Evolutionary conservation across 2,113 vertebrate species (phyloP).

Genomic region (Platysteira castanea): DNA sequence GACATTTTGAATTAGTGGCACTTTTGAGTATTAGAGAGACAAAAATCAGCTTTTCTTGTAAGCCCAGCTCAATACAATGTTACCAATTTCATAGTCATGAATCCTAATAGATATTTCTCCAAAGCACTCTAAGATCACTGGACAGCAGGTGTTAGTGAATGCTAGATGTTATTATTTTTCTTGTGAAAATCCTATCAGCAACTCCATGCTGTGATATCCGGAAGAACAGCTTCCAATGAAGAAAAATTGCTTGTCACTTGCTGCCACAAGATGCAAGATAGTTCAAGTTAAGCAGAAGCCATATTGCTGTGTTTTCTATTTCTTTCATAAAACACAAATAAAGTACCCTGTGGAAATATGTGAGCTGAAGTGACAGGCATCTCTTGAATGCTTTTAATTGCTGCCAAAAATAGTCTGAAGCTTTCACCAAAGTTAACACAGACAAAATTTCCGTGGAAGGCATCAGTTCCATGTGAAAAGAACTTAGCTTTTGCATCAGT

Average conservation of each 20-base stretch:
- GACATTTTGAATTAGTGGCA: not conserved
- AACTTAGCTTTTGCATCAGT: not conserved
- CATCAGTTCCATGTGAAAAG: not conserved
- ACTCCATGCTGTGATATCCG: not conserved
- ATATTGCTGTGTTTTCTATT: conserved; percentile 31
- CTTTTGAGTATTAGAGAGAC: not conserved
- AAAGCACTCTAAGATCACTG: not conserved
- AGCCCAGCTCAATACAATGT: not conserved
- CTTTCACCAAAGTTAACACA: conserved; percentile 28
- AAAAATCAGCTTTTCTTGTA: not conserved
- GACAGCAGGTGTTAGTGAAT: not conserved
- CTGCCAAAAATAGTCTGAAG: conserved; percentile 51
- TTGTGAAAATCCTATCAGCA: not conserved
- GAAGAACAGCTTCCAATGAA: conserved; percentile 41
- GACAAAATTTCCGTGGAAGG: conserved; percentile 31
- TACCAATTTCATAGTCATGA: not conserved
- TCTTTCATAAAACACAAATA: conserved; percentile 46
- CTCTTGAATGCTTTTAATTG: conserved; percentile 60
- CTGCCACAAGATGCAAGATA: not conserved
- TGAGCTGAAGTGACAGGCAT: conserved; percentile 45
- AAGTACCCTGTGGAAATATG: conserved; percentile 38
- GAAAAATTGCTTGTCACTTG: conserved; percentile 58
- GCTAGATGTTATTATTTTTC: not conserved
- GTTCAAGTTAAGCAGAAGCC: conserved; percentile 48
- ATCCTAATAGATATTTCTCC: not conserved